phyloP scores from a whole-genome alignment of 2,113 vertebrate genomes.

The Notarius quadriscutis region DNA sequence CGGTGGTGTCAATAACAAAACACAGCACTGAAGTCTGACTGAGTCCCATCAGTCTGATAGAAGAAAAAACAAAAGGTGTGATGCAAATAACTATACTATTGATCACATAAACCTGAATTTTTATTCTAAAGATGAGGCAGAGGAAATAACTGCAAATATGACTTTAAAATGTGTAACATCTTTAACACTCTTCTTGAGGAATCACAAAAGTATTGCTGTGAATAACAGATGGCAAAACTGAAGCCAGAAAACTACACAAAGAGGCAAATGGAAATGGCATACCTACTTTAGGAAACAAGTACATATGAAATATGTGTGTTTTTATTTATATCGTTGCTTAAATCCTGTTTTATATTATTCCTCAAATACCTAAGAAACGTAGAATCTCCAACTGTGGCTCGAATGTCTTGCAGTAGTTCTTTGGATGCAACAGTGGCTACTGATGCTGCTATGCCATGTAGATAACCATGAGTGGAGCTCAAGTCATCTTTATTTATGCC shows the following conservation, averaged over 20 bases:
- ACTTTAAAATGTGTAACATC: not conserved
- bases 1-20: conserved; percentile 68
- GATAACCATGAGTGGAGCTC: conserved; percentile 53
- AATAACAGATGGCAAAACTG: not conserved
- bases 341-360: not conserved
- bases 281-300: not conserved
- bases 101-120: not conserved
- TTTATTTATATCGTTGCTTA: not conserved
- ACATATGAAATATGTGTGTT: not conserved
- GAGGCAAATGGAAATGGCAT: not conserved
- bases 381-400: conserved; percentile 54
- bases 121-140: not conserved
- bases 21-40: conserved; percentile 61
- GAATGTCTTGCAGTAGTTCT: conserved; percentile 62
- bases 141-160: not conserved
- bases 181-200: not conserved
- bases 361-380: not conserved
- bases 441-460: conserved; percentile 58
- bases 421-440: conserved; percentile 62
- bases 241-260: not conserved
- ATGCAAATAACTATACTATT: not conserved
- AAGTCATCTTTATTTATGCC: conserved; percentile 70
- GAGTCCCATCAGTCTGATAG: conserved; percentile 64
- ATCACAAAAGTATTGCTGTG: not conserved
- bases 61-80: not conserved